Base-by-base conservation (phyloP, 2,797 vertebrate species). In the Echeneis naucrates region DNA sequence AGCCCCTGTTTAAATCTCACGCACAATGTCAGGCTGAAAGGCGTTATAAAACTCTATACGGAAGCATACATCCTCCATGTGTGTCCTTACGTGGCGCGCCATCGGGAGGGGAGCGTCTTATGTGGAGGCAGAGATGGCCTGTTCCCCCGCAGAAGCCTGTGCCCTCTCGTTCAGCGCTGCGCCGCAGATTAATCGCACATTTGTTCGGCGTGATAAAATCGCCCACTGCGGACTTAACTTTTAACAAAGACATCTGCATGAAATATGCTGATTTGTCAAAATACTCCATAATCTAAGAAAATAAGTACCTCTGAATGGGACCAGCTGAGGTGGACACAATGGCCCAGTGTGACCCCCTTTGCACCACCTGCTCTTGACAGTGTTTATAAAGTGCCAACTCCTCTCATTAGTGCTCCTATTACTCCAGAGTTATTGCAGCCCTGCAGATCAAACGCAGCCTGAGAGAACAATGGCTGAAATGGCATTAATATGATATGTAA, bases 301-400 rank as follows among this genome's bases (percentile, higher is more conserved):
- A 82, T 67, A 78, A 83, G 72, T 81, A 16, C 10, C 7, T 56
- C 10, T 81, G 75, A 82, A 75, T 57, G 14, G 74, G 77, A 80
- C 59, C 77, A 78, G 73, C 83, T 87, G 77, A 88, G 78, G 76
- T 85, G 85, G 82, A 88, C 89, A 79, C 80, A 75, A 77, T 84
- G 77, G 80, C 85, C 86, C 63, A 71, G 60, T 37, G 30, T 86
- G 90, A 92, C 90, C 88, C 80, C 78, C 62, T 70, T n/a, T 21
- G 51, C 84, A 75, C 83, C 88, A 92, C 89, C 89, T 93, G 84
- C 74, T 89, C 86, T 72, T 89, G 84, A 87, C 84, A 87, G 83
- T 83, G 89, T 92, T 92, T 92, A 92, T 87, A 92, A 93, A 91
- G 92, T 92, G 88, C 88, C 92, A 92, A 89, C 86, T 92, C 87